Percentiles rank a stretch among this genome's conserved stretches.
Evolutionary conservation across 2,888 invertebrate genomes (phyloP).

Genomic region (Globia sparganii): DNA sequence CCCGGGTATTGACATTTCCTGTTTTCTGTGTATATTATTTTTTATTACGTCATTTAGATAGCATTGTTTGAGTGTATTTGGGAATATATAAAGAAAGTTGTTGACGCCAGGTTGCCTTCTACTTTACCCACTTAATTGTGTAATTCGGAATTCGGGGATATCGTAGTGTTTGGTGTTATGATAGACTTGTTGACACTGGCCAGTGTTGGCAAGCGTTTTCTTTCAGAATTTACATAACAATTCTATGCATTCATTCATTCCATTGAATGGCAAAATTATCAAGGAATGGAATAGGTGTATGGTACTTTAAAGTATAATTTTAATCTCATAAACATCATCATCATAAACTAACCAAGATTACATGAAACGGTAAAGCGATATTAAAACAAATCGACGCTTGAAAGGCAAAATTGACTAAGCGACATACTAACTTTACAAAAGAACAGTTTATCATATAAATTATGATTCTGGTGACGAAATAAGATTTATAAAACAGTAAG

Average conservation of each 20-base stretch:
- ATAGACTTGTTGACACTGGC: background rate
- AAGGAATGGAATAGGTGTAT: background rate
- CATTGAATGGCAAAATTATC: background rate
- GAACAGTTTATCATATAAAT: too few species aligned
- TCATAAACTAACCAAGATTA: conserved; percentile 41
- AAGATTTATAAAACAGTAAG: too few species aligned
- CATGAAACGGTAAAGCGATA: conserved; percentile 26
- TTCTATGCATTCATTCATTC: background rate
- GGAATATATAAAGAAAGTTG: background rate
- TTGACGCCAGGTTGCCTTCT: background rate
- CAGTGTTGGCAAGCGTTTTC: background rate
- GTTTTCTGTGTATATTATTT: conserved; percentile 33
- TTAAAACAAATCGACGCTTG: too few species aligned
- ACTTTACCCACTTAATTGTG: background rate
- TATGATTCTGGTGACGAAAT: too few species aligned
- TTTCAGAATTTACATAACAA: background rate
- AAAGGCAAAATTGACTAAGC: too few species aligned
- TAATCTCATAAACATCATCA: conserved; percentile 37
- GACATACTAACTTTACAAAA: too few species aligned
- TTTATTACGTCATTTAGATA: conserved; percentile 8
- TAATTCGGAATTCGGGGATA: background rate
- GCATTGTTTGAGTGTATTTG: background rate
- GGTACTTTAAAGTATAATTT: conserved; percentile 33
- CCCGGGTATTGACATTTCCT: conserved; percentile 43
- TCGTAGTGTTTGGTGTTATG: background rate